Evolutionary conservation across 1,140 invertebrate species (phyloP), one percentile per base, ranked within the genome.

Genomic region (Araneus ventricosus): DNA sequence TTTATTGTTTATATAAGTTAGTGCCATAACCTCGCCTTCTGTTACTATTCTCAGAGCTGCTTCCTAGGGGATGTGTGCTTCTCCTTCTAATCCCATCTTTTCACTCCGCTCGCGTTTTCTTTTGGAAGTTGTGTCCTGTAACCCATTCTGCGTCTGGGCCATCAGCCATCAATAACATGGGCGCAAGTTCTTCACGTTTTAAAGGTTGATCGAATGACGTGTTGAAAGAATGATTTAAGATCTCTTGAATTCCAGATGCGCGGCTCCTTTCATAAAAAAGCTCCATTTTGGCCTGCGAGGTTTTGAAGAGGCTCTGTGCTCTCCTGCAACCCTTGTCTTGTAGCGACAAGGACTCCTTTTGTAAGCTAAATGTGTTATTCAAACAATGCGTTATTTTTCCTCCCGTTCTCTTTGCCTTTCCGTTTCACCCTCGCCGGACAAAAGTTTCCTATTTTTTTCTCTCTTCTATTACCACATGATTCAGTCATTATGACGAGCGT

Each of bases 121-220:
- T 67, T 17, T 52, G 10, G 24, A 67, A 67, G 63, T 30, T 67
- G n/a, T 52, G 82, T 57, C 82, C 82, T 84, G 39, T 27, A 84
- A 52, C 30, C 84, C 8, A 30, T 41, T 34, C 84, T 52, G 39
- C 41, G 34, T 37, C 90, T 92, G 90, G 90, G 63, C 45, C 79
- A 34, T 27, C 8, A 86, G 90, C 90, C 90, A 92, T 86, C 82
- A 85, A 92, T n/a, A 92, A 92, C 90, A 92, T 27, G 22, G 80
- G 57, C 27, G 27, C 39, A 37, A 75, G 86, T 27, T 89, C 67
- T 79, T 89, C 63, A 45, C 63, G 24, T 75, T 30, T 52, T 45
- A 90, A 45, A 52, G 75, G 41, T 22, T 61, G 37, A 91, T 41
- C n/a, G 89, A 91, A 59, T 91, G 79, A 27, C 24, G 41, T 41